Evolutionary conservation across 1,140 invertebrate species (phyloP).

Genomic region (Drosophila miranda): DNA sequence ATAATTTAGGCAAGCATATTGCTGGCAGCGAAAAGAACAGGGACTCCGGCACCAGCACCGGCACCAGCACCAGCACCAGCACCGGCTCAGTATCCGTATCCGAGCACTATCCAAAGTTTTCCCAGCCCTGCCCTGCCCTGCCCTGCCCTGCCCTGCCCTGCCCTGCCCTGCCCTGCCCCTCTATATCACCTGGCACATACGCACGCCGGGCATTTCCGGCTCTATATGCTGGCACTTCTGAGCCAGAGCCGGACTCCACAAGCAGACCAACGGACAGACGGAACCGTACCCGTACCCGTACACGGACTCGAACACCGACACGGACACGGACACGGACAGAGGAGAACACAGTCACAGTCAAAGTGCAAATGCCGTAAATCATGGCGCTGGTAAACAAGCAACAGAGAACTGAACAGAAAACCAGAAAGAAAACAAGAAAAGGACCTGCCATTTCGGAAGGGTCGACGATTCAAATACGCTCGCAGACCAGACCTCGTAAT

Average conservation of each 20-base stretch:
- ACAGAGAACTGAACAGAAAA: constrained; percentile 4
- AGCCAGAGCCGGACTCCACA: constrained; percentile 14
- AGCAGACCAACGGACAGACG: constrained; percentile 1
- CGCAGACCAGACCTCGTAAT: background rate
- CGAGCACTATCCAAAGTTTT: constrained; percentile 27
- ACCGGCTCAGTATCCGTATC: constrained; percentile 1
- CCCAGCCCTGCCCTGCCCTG: background rate
- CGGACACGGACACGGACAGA: constrained; percentile 25
- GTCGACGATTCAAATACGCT: constrained; percentile 6
- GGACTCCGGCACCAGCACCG: background rate
- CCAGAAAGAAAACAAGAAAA: constrained; percentile 7
- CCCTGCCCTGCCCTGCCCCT: background rate
- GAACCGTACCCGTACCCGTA: constrained; percentile 14
- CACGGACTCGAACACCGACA: constrained; percentile 11
- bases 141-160: background rate
- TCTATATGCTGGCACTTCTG: constrained; percentile 27
- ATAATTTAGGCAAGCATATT: constrained; percentile 69
- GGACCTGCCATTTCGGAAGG: background rate
- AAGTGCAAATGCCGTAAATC: constrained; percentile 75
- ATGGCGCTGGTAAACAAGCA: constrained; percentile 70
- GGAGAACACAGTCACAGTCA: constrained; percentile 38
- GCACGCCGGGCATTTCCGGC: constrained; percentile 53
- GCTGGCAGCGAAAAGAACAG: constrained; percentile 35
- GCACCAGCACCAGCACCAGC: background rate
- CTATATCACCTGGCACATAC: constrained; percentile 51